Percentiles rank a stretch among this genome's conserved stretches.
These are phyloP conservation scores for Micromesistius poutassou DNA, from an alignment of 2,797 vertebrate species.

Conservation along the genomic window DNA sequence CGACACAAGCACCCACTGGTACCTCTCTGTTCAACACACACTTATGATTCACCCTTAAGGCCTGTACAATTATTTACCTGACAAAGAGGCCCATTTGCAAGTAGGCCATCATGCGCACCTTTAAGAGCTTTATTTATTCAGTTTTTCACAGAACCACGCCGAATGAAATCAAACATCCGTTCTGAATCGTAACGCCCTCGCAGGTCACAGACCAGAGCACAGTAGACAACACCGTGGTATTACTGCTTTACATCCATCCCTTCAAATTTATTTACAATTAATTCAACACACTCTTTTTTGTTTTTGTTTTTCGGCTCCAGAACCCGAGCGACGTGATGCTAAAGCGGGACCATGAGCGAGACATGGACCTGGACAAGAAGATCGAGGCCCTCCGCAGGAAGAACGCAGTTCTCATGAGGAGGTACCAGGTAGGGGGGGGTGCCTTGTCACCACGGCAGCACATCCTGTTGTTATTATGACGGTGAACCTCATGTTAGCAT, in stretches of 20 bases:
- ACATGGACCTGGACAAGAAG: slow-evolving; percentile 90
- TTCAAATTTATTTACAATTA: neutral
- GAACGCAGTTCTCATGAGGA: slow-evolving; percentile 89
- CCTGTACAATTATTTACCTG: neutral
- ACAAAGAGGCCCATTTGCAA: neutral
- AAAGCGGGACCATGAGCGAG: slow-evolving; percentile 84
- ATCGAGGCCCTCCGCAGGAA: slow-evolving; percentile 92
- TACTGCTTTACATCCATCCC: too few species aligned
- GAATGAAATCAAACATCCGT: neutral
- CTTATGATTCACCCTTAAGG: neutral
- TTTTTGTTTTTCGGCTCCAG: slow-evolving; percentile 32
- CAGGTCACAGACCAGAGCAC: too few species aligned
- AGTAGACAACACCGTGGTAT: too few species aligned
- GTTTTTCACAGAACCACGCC: neutral
- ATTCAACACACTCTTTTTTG: neutral
- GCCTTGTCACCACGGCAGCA: neutral
- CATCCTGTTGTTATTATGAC: neutral
- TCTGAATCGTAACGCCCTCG: too few species aligned
- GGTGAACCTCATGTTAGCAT: neutral
- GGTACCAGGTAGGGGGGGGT: slow-evolving; percentile 82
- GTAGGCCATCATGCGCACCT: neutral
- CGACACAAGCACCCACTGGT: neutral
- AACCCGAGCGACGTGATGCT: slow-evolving; percentile 70
- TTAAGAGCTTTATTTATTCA: neutral
- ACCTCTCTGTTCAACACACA: neutral